Evolutionary conservation across 2,113 vertebrate genomes (phyloP).

Genomic region (Otolemur garnettii): DNA sequence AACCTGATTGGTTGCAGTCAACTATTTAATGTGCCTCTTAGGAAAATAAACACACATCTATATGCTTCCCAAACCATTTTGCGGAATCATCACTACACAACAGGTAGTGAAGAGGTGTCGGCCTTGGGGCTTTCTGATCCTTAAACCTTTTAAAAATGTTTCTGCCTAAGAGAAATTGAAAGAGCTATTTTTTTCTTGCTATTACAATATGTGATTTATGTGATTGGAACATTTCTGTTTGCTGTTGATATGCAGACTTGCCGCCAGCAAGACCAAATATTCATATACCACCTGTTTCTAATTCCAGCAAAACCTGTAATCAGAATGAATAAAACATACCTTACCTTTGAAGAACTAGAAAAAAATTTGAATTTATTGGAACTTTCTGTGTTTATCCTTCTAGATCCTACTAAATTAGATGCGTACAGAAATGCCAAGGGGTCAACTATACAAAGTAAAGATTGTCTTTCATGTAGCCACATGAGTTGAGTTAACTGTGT

Average conservation of each 20-base stretch:
- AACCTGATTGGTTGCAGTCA: conserved; percentile 41
- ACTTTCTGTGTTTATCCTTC: conserved; percentile 4
- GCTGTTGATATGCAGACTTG: conserved; percentile 59
- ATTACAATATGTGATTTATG: conserved; percentile 61
- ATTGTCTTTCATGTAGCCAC: background rate
- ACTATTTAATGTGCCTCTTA: conserved; percentile 25
- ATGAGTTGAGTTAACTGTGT: background rate
- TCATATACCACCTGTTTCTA: conserved; percentile 65
- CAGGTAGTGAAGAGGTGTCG: background rate
- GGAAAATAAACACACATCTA: conserved; percentile 19
- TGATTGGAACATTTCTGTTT: conserved; percentile 80
- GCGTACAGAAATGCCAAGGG: background rate
- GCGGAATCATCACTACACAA: background rate
- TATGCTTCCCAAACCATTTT: background rate
- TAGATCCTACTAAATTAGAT: background rate
- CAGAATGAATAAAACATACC: conserved; percentile 51
- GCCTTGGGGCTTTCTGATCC: background rate
- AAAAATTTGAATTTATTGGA: conserved; percentile 50
- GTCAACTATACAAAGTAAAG: background rate
- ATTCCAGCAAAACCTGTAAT: conserved; percentile 70
- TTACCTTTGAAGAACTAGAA: conserved; percentile 58
- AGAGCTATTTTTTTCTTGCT: conserved; percentile 30
- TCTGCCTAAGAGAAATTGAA: conserved; percentile 32
- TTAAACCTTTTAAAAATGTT: background rate
- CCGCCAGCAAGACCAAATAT: conserved; percentile 47